phyloP scores from a whole-genome alignment of 2,113 vertebrate genomes.

The Castor canadensis region DNA sequence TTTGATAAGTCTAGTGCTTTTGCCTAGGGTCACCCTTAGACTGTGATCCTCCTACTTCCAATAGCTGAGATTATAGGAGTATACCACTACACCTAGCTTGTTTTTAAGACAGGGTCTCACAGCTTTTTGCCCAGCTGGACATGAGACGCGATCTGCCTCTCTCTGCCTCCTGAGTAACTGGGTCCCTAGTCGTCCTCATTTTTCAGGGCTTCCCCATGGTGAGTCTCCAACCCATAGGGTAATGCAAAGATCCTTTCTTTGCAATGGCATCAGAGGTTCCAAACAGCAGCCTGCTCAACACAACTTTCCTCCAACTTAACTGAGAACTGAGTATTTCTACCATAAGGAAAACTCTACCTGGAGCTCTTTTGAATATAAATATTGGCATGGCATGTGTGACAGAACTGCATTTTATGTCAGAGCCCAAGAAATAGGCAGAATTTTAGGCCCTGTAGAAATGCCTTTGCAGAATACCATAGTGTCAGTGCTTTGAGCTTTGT shows the following conservation, averaged over 20 bases:
- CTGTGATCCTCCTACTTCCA: no score
- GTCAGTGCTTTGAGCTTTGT: background rate
- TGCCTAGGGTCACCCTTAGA: no score
- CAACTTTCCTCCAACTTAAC: background rate
- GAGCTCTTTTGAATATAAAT: background rate
- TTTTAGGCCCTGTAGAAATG: background rate
- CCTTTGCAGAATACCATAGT: background rate
- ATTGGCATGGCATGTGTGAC: background rate
- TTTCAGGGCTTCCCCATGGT: no score
- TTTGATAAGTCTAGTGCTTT: no score
- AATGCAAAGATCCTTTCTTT: background rate
- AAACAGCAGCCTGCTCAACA: background rate
- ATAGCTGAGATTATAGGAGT: no score
- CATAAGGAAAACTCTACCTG: background rate
- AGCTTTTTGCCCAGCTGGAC: no score
- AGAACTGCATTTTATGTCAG: background rate
- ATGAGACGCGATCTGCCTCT: no score
- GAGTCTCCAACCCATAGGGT: background rate
- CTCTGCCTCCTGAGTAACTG: no score
- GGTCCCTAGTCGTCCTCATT: background rate
- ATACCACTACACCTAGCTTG: no score
- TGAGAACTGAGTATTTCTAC: background rate
- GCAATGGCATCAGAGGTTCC: background rate
- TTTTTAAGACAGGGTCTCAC: no score
- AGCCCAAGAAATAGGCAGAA: background rate